These are phyloP conservation scores for Lophochroa leadbeateri DNA, from an alignment of 2,113 vertebrate genomes.

Conservation along the genomic window DNA sequence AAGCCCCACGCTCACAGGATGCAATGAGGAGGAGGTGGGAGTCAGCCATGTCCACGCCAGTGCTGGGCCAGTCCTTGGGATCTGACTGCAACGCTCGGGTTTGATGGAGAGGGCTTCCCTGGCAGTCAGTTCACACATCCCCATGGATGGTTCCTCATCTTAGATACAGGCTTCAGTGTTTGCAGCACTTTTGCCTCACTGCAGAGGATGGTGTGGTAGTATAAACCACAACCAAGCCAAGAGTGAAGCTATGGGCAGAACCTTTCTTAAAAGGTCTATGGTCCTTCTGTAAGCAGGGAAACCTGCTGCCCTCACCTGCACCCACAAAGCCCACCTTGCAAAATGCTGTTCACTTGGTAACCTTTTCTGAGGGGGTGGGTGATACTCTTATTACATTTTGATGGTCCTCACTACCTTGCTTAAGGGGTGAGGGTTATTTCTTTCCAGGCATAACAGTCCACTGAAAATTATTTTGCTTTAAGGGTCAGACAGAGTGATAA, in stretches of 20 bases:
- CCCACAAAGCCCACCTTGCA: background rate
- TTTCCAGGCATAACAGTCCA: background rate
- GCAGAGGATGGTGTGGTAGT: background rate
- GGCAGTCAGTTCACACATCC: background rate
- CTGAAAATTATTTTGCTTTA: background rate
- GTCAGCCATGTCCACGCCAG: background rate
- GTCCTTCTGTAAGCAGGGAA: background rate
- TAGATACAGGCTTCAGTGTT: background rate
- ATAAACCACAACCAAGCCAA: background rate
- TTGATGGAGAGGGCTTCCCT: background rate
- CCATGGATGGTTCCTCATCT: background rate
- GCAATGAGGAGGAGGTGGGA: background rate
- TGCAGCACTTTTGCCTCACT: background rate
- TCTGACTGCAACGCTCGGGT: accelerated
- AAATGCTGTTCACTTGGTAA: background rate
- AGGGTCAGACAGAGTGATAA: background rate
- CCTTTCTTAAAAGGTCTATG: background rate
- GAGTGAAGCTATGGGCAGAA: background rate
- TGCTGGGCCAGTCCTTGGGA: background rate
- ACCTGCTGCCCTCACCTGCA: background rate
- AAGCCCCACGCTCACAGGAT: background rate
- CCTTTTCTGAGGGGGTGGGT: background rate
- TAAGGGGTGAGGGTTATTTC: background rate
- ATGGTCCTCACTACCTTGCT: background rate
- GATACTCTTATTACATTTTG: background rate